Base-by-base conservation (phyloP, 2,797 vertebrate species). In the Oreochromis mossambicus region DNA sequence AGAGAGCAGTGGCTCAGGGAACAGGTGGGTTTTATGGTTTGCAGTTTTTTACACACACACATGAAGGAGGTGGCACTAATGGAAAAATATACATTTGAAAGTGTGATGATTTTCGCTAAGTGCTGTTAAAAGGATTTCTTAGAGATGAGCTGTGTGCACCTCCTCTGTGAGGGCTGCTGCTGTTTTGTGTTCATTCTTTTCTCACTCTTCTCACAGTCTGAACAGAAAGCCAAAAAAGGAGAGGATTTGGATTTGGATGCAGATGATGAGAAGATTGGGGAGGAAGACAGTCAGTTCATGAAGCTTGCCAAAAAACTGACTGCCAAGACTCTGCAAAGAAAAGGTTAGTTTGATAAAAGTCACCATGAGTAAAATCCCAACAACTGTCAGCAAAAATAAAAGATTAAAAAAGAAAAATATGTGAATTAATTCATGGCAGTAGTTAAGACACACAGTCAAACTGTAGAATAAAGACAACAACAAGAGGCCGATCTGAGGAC, bases 1-100 rank as follows among this genome's bases (percentile, higher is more conserved):
- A 95, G 97, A 82, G 98, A 99, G 14, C 98, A 98, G 94, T 99
- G 99, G 99, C 95, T 99, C 43, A 95, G 97, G 80, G 97, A 99
- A 84, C 98, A 99, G 97, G 99, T 99, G 80, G 17, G 70, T 75
- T 73, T 29, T 73, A 11, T 70, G 41, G 41, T 46, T 46, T 70
- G 36, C 10, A 41, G 63, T 24, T 41, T 66, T 66, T 41, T 41
- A 32, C 17, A 19, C 6, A 29, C 68, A n/a, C 17, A 0, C 24
- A 15, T 5, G 3, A 19, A 19, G 24, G 43, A 73, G 43, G 24
- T 19, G 14, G 14, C 24, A 19, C 24, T 73, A 75, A 75, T 75
- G 6, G 15, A 46, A 73, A 73, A 73, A 73, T 46, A 46, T 19
- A 48, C 24, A 48, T 32, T 19, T 5, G 6, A 38, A 12, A 55